Conservation (phyloP, 1,140 invertebrate genomes). For the Pristionchus pacificus region DNA sequence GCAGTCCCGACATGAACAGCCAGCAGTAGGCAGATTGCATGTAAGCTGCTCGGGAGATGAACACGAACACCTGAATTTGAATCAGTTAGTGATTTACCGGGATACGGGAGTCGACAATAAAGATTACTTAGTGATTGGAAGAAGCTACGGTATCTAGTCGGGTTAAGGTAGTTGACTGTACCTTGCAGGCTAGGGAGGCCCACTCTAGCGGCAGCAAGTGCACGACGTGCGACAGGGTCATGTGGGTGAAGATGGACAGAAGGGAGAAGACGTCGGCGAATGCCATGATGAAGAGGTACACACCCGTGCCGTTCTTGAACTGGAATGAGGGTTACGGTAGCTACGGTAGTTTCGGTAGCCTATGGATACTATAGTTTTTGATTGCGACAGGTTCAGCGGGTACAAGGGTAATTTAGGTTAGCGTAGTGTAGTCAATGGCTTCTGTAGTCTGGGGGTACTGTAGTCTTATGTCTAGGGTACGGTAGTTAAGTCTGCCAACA, state of each 20-base stretch:
- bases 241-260: conserved; percentile 16
- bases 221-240: conserved; percentile 9
- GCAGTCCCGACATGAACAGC: conserved; percentile 30
- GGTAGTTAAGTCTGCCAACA: no score
- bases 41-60: conserved; percentile 17
- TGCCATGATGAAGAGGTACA: conserved; percentile 26
- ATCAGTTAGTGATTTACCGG: conserved; percentile 5
- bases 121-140: not conserved
- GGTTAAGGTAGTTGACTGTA: not conserved
- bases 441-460: no score
- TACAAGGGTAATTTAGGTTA: no score
- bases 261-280: conserved; percentile 18
- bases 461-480: no score
- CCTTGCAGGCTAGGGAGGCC: not conserved
- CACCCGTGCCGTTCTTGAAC: conserved; percentile 25
- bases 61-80: conserved; percentile 11
- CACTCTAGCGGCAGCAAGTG: not conserved
- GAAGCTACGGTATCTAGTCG: not conserved
- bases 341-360: no score
- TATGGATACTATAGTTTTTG: no score
- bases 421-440: no score
- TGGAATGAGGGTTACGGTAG: no score
- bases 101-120: not conserved
- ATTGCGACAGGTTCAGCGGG: no score
- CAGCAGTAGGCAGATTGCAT: conserved; percentile 25